Conservation (phyloP, 2,888 invertebrate species). For the Melinaea menophilus region DNA sequence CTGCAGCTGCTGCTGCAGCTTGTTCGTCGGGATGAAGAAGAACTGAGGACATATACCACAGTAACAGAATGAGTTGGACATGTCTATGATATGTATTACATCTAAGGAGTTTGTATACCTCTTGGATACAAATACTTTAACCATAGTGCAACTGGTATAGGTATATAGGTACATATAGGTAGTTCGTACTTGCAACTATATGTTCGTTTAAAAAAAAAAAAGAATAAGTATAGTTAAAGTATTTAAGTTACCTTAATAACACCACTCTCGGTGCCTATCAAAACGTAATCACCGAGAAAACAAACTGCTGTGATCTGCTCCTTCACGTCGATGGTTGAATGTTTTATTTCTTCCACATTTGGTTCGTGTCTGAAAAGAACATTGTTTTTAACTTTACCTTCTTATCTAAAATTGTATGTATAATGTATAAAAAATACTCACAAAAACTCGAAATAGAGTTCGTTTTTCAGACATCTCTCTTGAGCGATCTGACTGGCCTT, state of each 20-base stretch:
- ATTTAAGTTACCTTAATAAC: conserved; percentile 62
- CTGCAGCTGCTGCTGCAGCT: conserved; percentile 68
- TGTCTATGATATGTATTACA: too few relatives aligned
- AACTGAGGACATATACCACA: conserved; percentile 57
- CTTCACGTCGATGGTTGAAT: conserved; percentile 75
- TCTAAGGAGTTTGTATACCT: too few relatives aligned
- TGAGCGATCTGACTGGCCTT: conserved; percentile 75
- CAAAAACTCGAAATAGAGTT: conserved; percentile 81
- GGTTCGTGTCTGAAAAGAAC: conserved; percentile 59
- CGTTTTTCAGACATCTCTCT: conserved; percentile 59
- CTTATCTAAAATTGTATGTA: not conserved
- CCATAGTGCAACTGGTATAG: too few relatives aligned
- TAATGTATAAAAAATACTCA: conserved; percentile 48
- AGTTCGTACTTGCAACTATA: too few relatives aligned
- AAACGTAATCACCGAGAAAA: conserved; percentile 69
- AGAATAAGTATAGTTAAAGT: not conserved
- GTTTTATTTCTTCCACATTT: conserved; percentile 68
- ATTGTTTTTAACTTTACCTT: not conserved
- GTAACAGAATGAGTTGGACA: not conserved
- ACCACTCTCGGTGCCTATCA: conserved; percentile 62
- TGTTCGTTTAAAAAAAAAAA: too few relatives aligned
- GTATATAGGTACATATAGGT: too few relatives aligned
- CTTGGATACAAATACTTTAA: too few relatives aligned
- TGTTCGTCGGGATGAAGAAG: conserved; percentile 78
- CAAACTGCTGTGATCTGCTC: conserved; percentile 77